Percentiles rank a stretch among this genome's conserved stretches.
These are phyloP conservation scores for Ectropis crepuscularia DNA, from an alignment of 2,888 invertebrate genomes.

Conservation along the genomic window DNA sequence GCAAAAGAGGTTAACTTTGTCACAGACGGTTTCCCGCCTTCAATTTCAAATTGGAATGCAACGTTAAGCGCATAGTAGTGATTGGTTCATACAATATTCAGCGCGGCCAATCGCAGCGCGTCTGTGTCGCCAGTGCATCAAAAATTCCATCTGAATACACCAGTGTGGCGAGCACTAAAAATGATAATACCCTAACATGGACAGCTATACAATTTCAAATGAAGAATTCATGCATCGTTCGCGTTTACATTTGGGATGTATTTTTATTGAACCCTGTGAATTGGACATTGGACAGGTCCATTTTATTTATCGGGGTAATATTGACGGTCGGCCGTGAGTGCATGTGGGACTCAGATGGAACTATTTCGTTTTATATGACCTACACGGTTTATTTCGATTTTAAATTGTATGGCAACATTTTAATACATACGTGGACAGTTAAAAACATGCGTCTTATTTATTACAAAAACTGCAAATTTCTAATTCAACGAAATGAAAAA, in stretches of 20 bases:
- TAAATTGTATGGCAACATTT: conserved; percentile 9
- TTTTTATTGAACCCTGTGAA: conserved; percentile 78
- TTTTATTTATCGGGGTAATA: conserved; percentile 70
- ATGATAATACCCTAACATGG: conserved; percentile 84
- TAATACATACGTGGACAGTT: not conserved
- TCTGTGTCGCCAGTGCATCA: conserved; percentile 85
- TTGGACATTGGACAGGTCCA: conserved; percentile 65
- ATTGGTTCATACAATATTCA: conserved; percentile 85
- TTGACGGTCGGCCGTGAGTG: conserved; percentile 50
- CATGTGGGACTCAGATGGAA: conserved; percentile 48
- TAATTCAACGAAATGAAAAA: no score
- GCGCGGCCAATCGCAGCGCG: conserved; percentile 78
- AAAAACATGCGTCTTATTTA: no score
- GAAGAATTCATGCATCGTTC: conserved; percentile 81
- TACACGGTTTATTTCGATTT: conserved; percentile 32
- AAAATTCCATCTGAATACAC: conserved; percentile 85
- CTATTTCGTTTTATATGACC: conserved; percentile 45
- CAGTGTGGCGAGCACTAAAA: conserved; percentile 85
- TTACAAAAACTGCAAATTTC: no score
- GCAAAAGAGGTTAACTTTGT: conserved; percentile 73
- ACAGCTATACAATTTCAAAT: conserved; percentile 81
- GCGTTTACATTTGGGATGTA: conserved; percentile 76
- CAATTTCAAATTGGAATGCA: conserved; percentile 84
- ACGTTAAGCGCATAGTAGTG: conserved; percentile 78
- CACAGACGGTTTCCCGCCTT: conserved; percentile 75